These are phyloP conservation scores for Mirounga angustirostris DNA, from an alignment of 2,113 vertebrate genomes.

Conservation along the genomic window DNA sequence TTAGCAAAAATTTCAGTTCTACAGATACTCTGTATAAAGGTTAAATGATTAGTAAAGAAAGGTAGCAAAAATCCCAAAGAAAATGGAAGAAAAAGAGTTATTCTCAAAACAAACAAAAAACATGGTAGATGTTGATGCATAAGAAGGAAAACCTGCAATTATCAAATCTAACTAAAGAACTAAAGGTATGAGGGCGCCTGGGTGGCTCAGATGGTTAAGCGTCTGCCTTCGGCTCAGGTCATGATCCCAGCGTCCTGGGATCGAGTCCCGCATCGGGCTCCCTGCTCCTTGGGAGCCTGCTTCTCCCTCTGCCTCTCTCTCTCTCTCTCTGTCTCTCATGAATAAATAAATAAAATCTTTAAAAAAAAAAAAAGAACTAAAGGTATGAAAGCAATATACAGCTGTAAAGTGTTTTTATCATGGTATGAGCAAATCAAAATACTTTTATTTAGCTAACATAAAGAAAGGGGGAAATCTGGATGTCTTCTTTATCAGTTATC, in stretches of 20 bases:
- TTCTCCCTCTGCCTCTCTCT: no score
- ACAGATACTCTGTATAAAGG: not conserved
- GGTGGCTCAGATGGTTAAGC: no score
- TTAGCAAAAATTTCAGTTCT: not conserved
- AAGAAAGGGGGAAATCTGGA: not conserved
- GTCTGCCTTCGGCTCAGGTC: no score
- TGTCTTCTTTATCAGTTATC: not conserved
- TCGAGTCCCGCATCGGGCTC: no score
- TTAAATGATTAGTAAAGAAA: not conserved
- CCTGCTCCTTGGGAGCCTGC: no score
- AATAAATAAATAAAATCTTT: no score
- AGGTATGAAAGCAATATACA: not conserved
- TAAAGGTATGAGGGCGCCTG: not conserved
- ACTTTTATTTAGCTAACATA: not conserved
- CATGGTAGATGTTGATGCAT: not conserved
- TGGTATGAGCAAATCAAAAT: not conserved
- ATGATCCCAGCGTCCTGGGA: no score
- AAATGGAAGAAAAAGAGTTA: constrained; percentile 23
- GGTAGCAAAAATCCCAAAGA: constrained; percentile 7
- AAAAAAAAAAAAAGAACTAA: no score
- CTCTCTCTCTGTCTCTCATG: no score
- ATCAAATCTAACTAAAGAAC: not conserved
- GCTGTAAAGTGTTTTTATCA: not conserved
- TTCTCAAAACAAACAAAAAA: not conserved
- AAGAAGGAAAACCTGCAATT: not conserved